A percentile compares a stretch with the other conserved stretches of the same genome.
Evolutionary conservation across 2,113 vertebrate species (phyloP).

Genomic region (Hipposideros armiger): DNA sequence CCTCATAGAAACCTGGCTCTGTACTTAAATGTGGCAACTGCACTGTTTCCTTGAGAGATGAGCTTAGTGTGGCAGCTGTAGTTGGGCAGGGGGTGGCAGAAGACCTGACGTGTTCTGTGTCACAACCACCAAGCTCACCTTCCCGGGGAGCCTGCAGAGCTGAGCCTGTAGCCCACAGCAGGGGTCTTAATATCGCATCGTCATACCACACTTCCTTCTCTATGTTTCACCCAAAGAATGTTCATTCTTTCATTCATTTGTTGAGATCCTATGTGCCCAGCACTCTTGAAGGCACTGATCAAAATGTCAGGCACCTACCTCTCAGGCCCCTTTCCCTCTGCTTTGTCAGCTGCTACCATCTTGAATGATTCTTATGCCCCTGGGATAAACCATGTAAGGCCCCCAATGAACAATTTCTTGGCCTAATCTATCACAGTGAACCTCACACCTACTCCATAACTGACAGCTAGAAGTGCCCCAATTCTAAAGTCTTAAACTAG

Average conservation of each 20-base stretch:
- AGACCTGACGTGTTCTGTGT: rapidly evolving
- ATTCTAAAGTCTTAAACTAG: not conserved
- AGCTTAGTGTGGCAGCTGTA: not conserved
- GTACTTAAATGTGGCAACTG: not conserved
- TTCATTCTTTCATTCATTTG: not conserved
- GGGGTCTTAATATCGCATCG: not conserved
- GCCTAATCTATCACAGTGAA: not conserved
- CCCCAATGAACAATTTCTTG: not conserved
- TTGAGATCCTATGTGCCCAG: not conserved
- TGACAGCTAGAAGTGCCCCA: not conserved
- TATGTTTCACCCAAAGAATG: not conserved
- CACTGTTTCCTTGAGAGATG: not conserved
- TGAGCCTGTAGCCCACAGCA: not conserved
- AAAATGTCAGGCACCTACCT: not conserved
- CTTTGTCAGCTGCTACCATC: not conserved
- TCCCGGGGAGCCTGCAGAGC: not conserved
- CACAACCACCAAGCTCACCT: not conserved
- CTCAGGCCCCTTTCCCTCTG: not conserved
- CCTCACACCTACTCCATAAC: not conserved
- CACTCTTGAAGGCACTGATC: not conserved
- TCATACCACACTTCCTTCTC: not conserved
- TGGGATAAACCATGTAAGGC: not conserved
- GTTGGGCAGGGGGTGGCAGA: not conserved
- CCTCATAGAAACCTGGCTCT: not conserved
- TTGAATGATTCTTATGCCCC: not conserved